Conservation (phyloP, 2,797 vertebrate genomes). For the Dipus sagitta region DNA sequence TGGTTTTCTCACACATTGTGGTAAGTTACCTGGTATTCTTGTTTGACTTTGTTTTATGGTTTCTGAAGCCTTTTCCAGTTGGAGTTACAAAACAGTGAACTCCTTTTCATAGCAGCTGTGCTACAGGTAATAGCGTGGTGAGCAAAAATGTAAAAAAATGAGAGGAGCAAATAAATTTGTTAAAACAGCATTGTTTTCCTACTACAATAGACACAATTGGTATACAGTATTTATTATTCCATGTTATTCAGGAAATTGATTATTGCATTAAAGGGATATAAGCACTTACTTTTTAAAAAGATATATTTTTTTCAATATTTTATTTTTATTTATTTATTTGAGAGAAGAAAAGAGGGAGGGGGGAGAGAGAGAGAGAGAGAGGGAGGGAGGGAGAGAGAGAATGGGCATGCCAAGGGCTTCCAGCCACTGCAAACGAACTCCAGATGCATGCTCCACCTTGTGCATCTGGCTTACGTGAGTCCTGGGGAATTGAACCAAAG, state of each 20-base stretch:
- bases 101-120: not conserved
- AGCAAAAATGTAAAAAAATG: slow-evolving; percentile 65
- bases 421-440: too few relatives aligned
- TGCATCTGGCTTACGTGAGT: too few relatives aligned
- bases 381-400: too few relatives aligned
- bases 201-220: slow-evolving; percentile 41
- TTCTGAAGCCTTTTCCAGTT: slow-evolving; percentile 55
- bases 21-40: slow-evolving; percentile 78
- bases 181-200: slow-evolving; percentile 64
- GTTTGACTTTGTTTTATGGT: slow-evolving; percentile 61
- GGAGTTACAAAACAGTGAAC: slow-evolving; percentile 64
- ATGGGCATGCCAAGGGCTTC: too few relatives aligned
- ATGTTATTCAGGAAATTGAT: slow-evolving; percentile 79
- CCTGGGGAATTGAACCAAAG: too few relatives aligned
- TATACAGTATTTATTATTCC: slow-evolving; percentile 75
- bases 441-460: too few relatives aligned
- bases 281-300: slow-evolving; percentile 64
- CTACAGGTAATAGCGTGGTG: slow-evolving; percentile 20
- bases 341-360: too few relatives aligned
- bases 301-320: too few relatives aligned
- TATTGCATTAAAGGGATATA: slow-evolving; percentile 80
- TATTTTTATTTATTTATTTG: too few relatives aligned
- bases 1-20: slow-evolving; percentile 88
- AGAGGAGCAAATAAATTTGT: slow-evolving; percentile 9
- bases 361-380: too few relatives aligned